phyloP scores from a whole-genome alignment of 2,797 vertebrate species.

The Liasis olivaceus region DNA sequence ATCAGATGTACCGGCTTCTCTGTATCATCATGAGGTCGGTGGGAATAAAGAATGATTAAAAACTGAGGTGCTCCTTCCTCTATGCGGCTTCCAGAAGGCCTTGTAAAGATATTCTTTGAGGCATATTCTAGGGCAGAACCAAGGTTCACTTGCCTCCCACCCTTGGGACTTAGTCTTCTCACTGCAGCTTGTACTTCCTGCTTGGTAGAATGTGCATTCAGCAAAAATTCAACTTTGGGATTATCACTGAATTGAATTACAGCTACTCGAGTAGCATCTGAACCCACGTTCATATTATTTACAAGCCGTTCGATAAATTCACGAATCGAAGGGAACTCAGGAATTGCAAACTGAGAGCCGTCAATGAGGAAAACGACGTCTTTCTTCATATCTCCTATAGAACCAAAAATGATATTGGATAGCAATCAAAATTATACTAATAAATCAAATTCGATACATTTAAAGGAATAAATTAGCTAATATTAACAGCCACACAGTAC shows the following conservation, averaged over 20 bases:
- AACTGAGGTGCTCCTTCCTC: constrained; percentile 95
- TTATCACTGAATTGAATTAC: constrained; percentile 94
- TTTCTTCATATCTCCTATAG: constrained; percentile 77
- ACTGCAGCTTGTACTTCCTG: constrained; percentile 84
- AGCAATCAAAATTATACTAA: background rate
- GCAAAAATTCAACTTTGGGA: constrained; percentile 82
- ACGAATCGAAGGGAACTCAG: constrained; percentile 82
- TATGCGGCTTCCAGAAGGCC: constrained; percentile 89
- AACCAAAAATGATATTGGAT: constrained; percentile 21
- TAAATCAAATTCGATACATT: background rate
- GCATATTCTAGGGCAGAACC: constrained; percentile 89
- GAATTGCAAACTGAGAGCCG: constrained; percentile 78
- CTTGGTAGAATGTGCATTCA: constrained; percentile 86
- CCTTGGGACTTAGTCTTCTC: constrained; percentile 75
- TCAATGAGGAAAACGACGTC: constrained; percentile 95
- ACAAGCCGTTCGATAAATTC: constrained; percentile 85
- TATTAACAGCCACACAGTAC: background rate
- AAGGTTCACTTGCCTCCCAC: constrained; percentile 82
- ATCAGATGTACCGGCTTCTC: constrained; percentile 79
- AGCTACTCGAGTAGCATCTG: constrained; percentile 84
- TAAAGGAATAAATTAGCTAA: background rate
- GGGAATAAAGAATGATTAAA: constrained; percentile 86
- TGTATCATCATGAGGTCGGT: constrained; percentile 85
- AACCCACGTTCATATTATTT: constrained; percentile 84
- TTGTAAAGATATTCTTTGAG: constrained; percentile 86